These are phyloP conservation scores for Cancer borealis DNA, from an alignment of 2,888 invertebrate species.

Conservation along the genomic window DNA sequence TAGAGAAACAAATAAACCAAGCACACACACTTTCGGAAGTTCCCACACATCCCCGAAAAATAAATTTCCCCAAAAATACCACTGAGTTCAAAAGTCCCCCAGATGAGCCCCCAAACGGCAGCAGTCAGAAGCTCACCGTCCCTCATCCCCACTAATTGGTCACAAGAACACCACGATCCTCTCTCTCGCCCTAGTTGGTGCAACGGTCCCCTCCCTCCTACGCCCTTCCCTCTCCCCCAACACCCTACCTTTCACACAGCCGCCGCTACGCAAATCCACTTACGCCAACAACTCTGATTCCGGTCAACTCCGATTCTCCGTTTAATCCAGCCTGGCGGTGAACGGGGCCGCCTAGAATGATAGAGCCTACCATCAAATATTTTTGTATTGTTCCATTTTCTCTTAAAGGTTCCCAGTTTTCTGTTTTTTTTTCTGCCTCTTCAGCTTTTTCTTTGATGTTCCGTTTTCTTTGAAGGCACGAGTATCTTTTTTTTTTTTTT, in stretches of 20 bases:
- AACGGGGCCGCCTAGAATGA: neutral
- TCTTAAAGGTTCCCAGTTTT: neutral
- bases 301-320: neutral
- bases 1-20: neutral
- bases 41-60: neutral
- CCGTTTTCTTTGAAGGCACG: neutral
- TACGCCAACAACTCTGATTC: neutral
- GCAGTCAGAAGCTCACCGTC: neutral
- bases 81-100: neutral
- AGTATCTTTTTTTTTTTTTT: neutral
- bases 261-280: constrained; percentile 38
- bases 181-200: neutral
- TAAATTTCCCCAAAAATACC: neutral
- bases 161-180: neutral
- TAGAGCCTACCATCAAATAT: neutral
- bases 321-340: neutral
- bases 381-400: neutral
- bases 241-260: neutral
- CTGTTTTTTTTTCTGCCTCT: neutral
- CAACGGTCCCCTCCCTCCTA: neutral
- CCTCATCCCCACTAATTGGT: constrained; percentile 16
- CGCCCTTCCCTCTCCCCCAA: neutral
- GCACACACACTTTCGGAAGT: neutral
- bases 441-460: neutral
- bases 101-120: constrained; percentile 6